These are phyloP conservation scores for Mimachlamys varia DNA, from an alignment of 2,888 invertebrate genomes.

Conservation along the genomic window DNA sequence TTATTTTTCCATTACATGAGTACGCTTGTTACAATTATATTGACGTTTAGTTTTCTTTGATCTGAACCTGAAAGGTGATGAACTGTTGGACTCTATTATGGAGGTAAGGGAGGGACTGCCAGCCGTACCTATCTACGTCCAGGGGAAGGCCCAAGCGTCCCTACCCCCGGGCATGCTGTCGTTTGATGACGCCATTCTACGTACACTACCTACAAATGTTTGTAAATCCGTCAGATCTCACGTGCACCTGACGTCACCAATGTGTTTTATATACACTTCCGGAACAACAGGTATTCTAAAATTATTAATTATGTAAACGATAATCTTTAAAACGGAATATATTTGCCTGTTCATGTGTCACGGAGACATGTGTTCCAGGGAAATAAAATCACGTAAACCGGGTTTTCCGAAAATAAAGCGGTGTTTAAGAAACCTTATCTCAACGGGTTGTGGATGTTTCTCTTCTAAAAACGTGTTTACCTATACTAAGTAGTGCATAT, in stretches of 20 bases:
- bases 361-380: too few species aligned
- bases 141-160: conserved; percentile 46
- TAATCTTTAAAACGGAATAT: too few species aligned
- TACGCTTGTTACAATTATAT: too few species aligned
- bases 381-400: too few species aligned
- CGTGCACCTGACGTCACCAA: conserved; percentile 66
- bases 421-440: too few species aligned
- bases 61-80: conserved; percentile 53
- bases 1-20: too few species aligned
- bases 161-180: conserved; percentile 54
- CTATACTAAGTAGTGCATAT: too few species aligned
- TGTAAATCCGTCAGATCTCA: conserved; percentile 47
- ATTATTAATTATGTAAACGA: too few species aligned
- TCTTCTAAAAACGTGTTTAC: too few species aligned
- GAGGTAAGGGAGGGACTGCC: conserved; percentile 56
- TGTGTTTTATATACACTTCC: conserved; percentile 97
- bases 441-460: too few species aligned
- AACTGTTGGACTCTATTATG: conserved; percentile 58
- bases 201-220: conserved; percentile 48
- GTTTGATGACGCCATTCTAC: conserved; percentile 56
- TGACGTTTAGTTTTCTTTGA: not conserved
- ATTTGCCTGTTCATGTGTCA: too few species aligned
- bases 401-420: too few species aligned
- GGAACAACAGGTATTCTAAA: conserved; percentile 66
- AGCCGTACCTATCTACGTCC: conserved; percentile 54